Base-by-base conservation (phyloP, 2,113 vertebrate species). In the Tamias sibiricus region DNA sequence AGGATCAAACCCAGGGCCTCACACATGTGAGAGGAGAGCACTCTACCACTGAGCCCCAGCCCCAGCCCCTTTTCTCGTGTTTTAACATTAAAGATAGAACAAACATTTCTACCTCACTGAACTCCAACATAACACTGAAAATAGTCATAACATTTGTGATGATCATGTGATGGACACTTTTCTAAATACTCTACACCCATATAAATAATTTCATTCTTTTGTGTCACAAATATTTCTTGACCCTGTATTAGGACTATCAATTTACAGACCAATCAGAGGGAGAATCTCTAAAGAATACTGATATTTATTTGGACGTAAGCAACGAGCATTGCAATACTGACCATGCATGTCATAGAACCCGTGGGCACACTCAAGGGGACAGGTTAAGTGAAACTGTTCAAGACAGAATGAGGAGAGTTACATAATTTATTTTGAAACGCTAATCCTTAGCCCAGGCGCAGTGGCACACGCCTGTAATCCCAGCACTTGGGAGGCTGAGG, bases 201-300 rank as follows among this genome's bases (percentile, higher is more conserved):
- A 93, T 85, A 88, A 88, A 52, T 40, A 35, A 87, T 87, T 72
- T 95, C 17, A 77, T 20, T 76, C 13, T 49, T 54, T 93, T 42
- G 72, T 66, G 40, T 76, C 57, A 92, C 42, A 96, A 83, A 40
- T 69, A 83, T 86, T 62, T 90, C 37, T 87, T 92, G 40, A 52
- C 37, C 22, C 37, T 16, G 11, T 22, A 49, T 66, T 76, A 44
- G 26, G 52, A 14, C 9, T 81, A 12, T 2, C 22, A 19, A 82
- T 2, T 10, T 82, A 42, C 74, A 64, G 42, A 82, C 17, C 75
- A 72, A 35, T 8, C 8, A 24, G 68, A 64, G 42, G 8, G 59
- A 42, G 44, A 64, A 52, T 49, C 59, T 79, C 35, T 62, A 71
- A 59, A 17, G 64, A 52, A 74, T 64, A 74, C 26, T 54, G 20